Percentiles rank a stretch among this genome's conserved stretches.
Conservation (phyloP, 2,888 invertebrate species). For the Polyommatus icarus region DNA sequence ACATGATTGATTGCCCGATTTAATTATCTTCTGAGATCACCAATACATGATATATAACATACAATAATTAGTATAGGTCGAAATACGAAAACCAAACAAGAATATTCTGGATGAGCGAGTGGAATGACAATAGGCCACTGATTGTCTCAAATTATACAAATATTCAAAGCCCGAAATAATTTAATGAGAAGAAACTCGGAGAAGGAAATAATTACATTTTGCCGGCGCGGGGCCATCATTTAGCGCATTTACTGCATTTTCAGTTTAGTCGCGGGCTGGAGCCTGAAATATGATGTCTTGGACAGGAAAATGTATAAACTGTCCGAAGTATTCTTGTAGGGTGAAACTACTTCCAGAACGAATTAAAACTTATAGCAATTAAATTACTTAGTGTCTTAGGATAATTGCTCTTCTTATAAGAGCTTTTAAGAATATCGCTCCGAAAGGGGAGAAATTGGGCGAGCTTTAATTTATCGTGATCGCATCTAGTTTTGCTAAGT, state of each 20-base stretch:
- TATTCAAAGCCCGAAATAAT: slow-evolving; percentile 4
- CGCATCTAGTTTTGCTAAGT: neutral
- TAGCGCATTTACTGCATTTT: slow-evolving; percentile 7
- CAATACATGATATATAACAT: neutral
- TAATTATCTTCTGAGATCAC: neutral
- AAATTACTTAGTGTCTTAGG: neutral
- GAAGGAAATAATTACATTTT: slow-evolving; percentile 25
- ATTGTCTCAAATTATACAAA: slow-evolving; percentile 1
- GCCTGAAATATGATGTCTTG: neutral
- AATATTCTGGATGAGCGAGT: neutral
- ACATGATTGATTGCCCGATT: slow-evolving; percentile 8
- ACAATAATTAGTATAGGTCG: neutral
- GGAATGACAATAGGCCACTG: slow-evolving; percentile 3
- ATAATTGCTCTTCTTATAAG: neutral
- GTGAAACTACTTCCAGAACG: neutral
- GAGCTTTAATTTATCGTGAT: neutral
- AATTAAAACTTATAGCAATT: neutral
- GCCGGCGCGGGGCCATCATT: slow-evolving; percentile 22
- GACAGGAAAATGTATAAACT: neutral
- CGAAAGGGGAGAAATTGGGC: neutral
- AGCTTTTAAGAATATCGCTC: neutral
- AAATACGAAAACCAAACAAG: neutral
- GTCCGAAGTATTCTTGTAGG: neutral
- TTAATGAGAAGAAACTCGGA: slow-evolving; percentile 29
- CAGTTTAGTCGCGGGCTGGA: slow-evolving; percentile 36